A percentile compares a stretch with the other conserved stretches of the same genome.
Conservation (phyloP, 2,888 invertebrate genomes). For the Hanleya hanleyi region DNA sequence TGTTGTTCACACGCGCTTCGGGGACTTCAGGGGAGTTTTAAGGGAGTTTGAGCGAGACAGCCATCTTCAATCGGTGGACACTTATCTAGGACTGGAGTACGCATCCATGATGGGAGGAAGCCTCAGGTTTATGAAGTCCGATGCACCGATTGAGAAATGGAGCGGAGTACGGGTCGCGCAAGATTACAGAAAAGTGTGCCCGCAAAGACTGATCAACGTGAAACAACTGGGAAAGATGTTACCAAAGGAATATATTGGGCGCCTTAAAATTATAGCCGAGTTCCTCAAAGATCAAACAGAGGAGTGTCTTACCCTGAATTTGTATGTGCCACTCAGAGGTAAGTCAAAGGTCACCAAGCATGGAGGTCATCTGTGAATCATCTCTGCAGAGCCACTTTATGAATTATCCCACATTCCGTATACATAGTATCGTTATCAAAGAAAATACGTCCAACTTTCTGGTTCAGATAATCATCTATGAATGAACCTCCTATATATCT, state of each 20-base stretch:
- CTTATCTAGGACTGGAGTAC: conserved; percentile 91
- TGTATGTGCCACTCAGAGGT: conserved; percentile 96
- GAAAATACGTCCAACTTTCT: too few relatives aligned
- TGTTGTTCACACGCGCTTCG: conserved; percentile 88
- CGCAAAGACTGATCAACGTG: conserved; percentile 85
- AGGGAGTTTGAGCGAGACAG: conserved; percentile 13
- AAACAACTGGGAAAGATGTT: conserved; percentile 81
- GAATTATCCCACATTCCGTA: too few relatives aligned
- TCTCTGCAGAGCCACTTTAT: too few relatives aligned
- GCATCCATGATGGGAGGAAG: conserved; percentile 92
- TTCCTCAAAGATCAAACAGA: conserved; percentile 92
- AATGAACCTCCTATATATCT: too few relatives aligned
- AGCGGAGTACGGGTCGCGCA: conserved; percentile 82
- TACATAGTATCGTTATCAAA: too few relatives aligned
- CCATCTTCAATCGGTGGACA: conserved; percentile 80
- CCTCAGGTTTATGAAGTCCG: conserved; percentile 95
- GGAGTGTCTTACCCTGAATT: conserved; percentile 97
- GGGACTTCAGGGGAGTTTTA: conserved; percentile 82
- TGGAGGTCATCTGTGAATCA: background rate
- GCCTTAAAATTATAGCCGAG: conserved; percentile 82
- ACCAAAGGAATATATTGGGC: conserved; percentile 92
- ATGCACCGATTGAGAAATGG: conserved; percentile 85
- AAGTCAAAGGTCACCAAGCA: conserved; percentile 69
- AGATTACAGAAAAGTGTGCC: conserved; percentile 88
- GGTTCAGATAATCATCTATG: too few relatives aligned